Conservation (phyloP, 1,140 invertebrate species). For the Pseudomyrmex flavicornis region DNA sequence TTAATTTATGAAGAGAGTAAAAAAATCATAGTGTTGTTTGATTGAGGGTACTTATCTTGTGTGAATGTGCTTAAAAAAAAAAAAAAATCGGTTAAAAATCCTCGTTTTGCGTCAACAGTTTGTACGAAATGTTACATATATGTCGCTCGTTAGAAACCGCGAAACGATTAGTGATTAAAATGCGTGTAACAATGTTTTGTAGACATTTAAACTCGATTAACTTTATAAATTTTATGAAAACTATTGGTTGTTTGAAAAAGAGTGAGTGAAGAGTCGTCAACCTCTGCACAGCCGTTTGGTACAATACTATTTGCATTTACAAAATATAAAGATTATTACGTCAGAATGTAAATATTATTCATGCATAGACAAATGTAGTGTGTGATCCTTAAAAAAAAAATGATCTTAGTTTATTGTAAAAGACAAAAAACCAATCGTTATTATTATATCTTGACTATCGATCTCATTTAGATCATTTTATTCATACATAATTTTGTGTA, state of each 20-base stretch:
- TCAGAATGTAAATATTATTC: slow-evolving; percentile 70
- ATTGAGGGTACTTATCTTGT: slow-evolving; percentile 76
- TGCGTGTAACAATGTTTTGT: slow-evolving; percentile 56
- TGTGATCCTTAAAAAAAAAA: slow-evolving; percentile 33
- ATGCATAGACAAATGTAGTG: slow-evolving; percentile 63
- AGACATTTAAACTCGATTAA: slow-evolving; percentile 5
- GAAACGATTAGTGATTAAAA: slow-evolving; percentile 60
- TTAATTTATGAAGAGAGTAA: slow-evolving; percentile 83
- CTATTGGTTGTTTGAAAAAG: slow-evolving; percentile 60
- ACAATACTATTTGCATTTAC: slow-evolving; percentile 68
- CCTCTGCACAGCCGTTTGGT: slow-evolving; percentile 56
- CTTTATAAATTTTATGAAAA: slow-evolving; percentile 58
- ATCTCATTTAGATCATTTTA: slow-evolving; percentile 66
- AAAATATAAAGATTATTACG: slow-evolving; percentile 63
- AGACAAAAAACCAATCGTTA: slow-evolving; percentile 21
- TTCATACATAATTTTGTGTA: slow-evolving; percentile 51
- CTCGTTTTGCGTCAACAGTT: slow-evolving; percentile 67
- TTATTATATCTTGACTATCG: slow-evolving; percentile 67
- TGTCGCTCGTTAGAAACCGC: slow-evolving; percentile 39
- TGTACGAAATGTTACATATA: slow-evolving; percentile 56
- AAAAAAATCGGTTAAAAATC: slow-evolving; percentile 59
- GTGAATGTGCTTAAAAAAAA: slow-evolving; percentile 65
- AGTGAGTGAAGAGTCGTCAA: slow-evolving; percentile 52
- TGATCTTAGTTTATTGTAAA: slow-evolving; percentile 51
- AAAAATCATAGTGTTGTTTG: slow-evolving; percentile 75